A percentile compares a stretch with the other conserved stretches of the same genome.
Evolutionary conservation across 1,140 invertebrate genomes (phyloP).

Genomic region (Drosophila saltans): DNA sequence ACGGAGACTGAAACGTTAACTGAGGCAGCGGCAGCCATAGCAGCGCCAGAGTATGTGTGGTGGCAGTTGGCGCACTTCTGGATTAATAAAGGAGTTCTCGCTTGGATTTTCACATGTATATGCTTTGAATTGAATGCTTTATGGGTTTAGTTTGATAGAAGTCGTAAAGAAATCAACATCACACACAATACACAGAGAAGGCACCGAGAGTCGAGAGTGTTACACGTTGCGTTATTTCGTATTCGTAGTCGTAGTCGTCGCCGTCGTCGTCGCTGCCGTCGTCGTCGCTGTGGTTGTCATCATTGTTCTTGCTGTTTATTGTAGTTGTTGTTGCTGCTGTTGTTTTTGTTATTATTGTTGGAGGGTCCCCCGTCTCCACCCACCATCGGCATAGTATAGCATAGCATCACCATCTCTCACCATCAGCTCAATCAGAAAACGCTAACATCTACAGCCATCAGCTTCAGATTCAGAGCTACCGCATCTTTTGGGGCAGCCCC

Average conservation of each 20-base stretch:
- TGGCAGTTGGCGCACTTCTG: slow-evolving; percentile 57
- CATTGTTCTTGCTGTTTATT: background rate
- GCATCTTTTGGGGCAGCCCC: slow-evolving; percentile 45
- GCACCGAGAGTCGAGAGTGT: slow-evolving; percentile 61
- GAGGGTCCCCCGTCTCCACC: slow-evolving; percentile 14
- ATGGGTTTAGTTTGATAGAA: slow-evolving; percentile 84
- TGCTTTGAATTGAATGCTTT: slow-evolving; percentile 83
- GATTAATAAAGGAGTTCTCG: slow-evolving; percentile 83
- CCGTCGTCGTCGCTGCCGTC: slow-evolving; percentile 18
- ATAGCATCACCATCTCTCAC: slow-evolving; percentile 14
- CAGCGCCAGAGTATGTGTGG: slow-evolving; percentile 27
- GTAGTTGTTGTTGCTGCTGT: slow-evolving; percentile 4
- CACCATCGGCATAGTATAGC: background rate
- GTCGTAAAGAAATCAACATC: slow-evolving; percentile 84
- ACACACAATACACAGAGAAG: slow-evolving; percentile 66
- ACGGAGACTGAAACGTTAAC: background rate
- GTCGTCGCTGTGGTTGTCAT: slow-evolving; percentile 20
- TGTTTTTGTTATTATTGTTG: slow-evolving; percentile 24
- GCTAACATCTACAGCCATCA: slow-evolving; percentile 12
- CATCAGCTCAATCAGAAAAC: slow-evolving; percentile 28
- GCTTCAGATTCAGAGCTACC: slow-evolving; percentile 38
- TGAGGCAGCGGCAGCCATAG: background rate
- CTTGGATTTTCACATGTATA: slow-evolving; percentile 83
- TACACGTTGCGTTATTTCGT: slow-evolving; percentile 51
- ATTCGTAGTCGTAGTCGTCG: slow-evolving; percentile 23